phyloP scores from a whole-genome alignment of 2,888 invertebrate species.

The Subacronicta megacephala region DNA sequence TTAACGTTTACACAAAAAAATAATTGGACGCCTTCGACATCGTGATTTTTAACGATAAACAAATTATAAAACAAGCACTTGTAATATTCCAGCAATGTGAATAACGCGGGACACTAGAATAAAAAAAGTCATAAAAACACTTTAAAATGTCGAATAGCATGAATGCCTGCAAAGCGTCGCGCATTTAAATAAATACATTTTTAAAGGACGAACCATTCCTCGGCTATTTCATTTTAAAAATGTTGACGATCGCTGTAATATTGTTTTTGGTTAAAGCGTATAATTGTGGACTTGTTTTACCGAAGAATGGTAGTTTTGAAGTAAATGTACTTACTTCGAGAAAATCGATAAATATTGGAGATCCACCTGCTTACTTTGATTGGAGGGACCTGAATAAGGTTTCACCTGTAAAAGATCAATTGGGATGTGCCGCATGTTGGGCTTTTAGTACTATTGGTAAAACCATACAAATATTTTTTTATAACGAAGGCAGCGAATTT shows the following conservation, averaged over 20 bases:
- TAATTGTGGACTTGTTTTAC: slow-evolving; percentile 10
- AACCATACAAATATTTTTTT: no score
- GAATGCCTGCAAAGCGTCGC: slow-evolving; percentile 26
- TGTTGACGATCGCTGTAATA: slow-evolving; percentile 31
- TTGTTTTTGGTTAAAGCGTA: slow-evolving; percentile 19
- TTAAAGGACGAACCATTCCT: slow-evolving; percentile 16
- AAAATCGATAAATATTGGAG: slow-evolving; percentile 23
- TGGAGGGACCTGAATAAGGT: slow-evolving; percentile 64
- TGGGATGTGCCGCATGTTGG: slow-evolving; percentile 70
- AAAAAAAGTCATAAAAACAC: slow-evolving; percentile 43
- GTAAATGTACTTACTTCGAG: background rate
- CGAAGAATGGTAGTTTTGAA: background rate
- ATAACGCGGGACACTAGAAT: slow-evolving; percentile 31
- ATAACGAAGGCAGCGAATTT: no score
- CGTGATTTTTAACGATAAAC: slow-evolving; percentile 21
- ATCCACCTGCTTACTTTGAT: slow-evolving; percentile 57
- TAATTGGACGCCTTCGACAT: slow-evolving; percentile 20
- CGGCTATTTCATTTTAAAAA: slow-evolving; percentile 25
- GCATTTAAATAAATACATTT: slow-evolving; percentile 34
- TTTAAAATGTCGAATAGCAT: slow-evolving; percentile 37
- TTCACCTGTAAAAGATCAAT: slow-evolving; percentile 69
- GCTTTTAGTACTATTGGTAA: slow-evolving; percentile 72
- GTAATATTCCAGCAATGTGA: slow-evolving; percentile 38
- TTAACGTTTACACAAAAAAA: slow-evolving; percentile 23
- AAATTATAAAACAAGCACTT: slow-evolving; percentile 22